Evolutionary conservation across 2,113 vertebrate species (phyloP), one percentile per base, ranked within the genome.

Genomic region (Craseonycteris thonglongyai): DNA sequence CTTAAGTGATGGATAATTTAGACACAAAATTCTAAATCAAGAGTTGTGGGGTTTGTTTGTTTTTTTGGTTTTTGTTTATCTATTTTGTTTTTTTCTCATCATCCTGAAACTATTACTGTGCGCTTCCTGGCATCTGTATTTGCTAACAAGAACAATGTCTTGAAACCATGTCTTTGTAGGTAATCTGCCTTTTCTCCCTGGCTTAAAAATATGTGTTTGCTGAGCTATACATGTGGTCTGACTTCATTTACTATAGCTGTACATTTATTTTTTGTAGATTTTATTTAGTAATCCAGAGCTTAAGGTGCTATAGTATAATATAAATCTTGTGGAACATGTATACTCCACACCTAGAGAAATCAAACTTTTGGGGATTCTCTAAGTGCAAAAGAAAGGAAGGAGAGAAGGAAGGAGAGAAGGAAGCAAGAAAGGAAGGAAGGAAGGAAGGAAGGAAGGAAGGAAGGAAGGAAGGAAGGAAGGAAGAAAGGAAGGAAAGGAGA

Each of bases 171-270:
- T 21, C 16, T 56, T 66, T 79, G 7, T 38, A 75, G 51, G 14
- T 80, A 54, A 42, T 86, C n/a, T 81, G 35, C 38, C 19, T 88
- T 75, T 90, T 58, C n/a, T 90, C 3, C 69, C 11, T 84, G 42
- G 3, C 30, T 84, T 69, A 51, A 93, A 96, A 93, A 68, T 63
- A 14, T 90, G 5, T 38, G 10, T 16, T 76, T 47, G 49, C 28
- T 63, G 45, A 74, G 38, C 28, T 80, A 58, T 5, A 56, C n/a
- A n/a, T n/a, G n/a, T n/a, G n/a, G 9, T 66, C 79, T 93, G n/a
- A 79, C 1, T 51, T 88, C 38, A 56, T 5, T 88, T 30, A 69
- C 49, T 69, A 11, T 74, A 65, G 13, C 19, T 45, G 18, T n/a
- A 68, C 6, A 92, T 78, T 85, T 85, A 26, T 89, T 69, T 59